Conservation (phyloP, 1,140 invertebrate genomes). For the Drosophila pachea region DNA sequence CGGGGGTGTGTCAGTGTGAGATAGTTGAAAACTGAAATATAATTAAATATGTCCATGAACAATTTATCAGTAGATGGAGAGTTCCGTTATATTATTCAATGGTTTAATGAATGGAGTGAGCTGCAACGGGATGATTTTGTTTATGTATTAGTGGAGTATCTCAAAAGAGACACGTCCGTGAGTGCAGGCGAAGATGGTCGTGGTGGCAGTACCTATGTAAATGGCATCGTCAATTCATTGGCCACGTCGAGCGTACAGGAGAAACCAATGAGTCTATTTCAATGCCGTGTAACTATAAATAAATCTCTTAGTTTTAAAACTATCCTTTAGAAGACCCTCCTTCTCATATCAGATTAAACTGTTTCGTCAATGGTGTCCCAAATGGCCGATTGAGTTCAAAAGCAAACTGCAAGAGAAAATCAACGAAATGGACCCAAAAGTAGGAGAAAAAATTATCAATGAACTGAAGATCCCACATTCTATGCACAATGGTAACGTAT, state of each 20-base stretch:
- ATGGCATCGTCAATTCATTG: constrained; percentile 86
- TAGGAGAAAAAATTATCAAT: constrained; percentile 83
- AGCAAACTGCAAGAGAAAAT: constrained; percentile 85
- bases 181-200: constrained; percentile 17
- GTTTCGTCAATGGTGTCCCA: constrained; percentile 91
- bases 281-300: constrained; percentile 86
- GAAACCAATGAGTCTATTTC: constrained; percentile 91
- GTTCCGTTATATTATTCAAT: constrained; percentile 88
- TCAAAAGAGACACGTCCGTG: constrained; percentile 79
- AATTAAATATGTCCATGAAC: constrained; percentile 63
- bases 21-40: constrained; percentile 35
- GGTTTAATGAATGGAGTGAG: constrained; percentile 94
- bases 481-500: constrained; percentile 64
- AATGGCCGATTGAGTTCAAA: constrained; percentile 88
- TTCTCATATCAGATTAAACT: constrained; percentile 84
- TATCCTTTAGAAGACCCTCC: background rate
- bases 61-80: constrained; percentile 82
- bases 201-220: constrained; percentile 81
- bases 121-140: constrained; percentile 91
- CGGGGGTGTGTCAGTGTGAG: constrained; percentile 30
- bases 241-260: constrained; percentile 84
- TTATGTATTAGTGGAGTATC: constrained; percentile 86
- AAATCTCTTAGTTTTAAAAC: constrained; percentile 4
- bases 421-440: constrained; percentile 85
- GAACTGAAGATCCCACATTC: constrained; percentile 62